phyloP scores from a whole-genome alignment of 1,140 invertebrate species.

The Drosophila yakuba region DNA sequence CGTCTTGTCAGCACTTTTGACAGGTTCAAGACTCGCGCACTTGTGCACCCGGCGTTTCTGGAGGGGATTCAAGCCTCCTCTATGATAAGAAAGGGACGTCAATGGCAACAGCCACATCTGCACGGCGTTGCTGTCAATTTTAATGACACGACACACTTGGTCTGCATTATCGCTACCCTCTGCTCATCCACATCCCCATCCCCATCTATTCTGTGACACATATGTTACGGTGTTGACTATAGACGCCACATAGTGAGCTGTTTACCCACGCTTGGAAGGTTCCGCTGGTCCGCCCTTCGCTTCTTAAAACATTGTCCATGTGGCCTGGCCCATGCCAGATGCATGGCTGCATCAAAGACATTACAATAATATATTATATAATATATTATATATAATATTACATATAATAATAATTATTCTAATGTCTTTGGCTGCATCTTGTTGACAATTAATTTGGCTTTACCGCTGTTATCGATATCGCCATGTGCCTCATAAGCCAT shows the following conservation, averaged over 20 bases:
- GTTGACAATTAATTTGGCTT: conserved; percentile 79
- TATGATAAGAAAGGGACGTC: conserved; percentile 46
- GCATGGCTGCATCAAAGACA: conserved; percentile 69
- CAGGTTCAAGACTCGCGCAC: conserved; percentile 41
- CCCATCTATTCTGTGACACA: neutral
- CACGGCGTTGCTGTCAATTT: conserved; percentile 66
- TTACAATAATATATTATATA: too few species aligned
- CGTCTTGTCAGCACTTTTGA: conserved; percentile 58
- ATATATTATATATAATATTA: too few species aligned
- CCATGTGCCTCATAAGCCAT: conserved; percentile 48
- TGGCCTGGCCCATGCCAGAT: conserved; percentile 26
- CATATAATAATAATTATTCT: too few species aligned
- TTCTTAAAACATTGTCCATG: conserved; percentile 56
- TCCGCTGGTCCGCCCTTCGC: conserved; percentile 6
- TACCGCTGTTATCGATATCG: conserved; percentile 58
- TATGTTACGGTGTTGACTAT: conserved; percentile 38
- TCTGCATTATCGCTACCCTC: conserved; percentile 42
- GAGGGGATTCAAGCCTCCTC: conserved; percentile 11
- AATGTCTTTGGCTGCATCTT: conserved; percentile 70
- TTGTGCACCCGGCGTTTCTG: conserved; percentile 1
- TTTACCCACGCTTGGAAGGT: conserved; percentile 13
- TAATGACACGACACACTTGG: conserved; percentile 64
- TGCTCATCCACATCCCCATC: neutral
- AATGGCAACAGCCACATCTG: conserved; percentile 61
- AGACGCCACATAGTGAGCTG: conserved; percentile 14